Base-by-base conservation (phyloP, 2,888 invertebrate genomes). In the Hesperia comma region DNA sequence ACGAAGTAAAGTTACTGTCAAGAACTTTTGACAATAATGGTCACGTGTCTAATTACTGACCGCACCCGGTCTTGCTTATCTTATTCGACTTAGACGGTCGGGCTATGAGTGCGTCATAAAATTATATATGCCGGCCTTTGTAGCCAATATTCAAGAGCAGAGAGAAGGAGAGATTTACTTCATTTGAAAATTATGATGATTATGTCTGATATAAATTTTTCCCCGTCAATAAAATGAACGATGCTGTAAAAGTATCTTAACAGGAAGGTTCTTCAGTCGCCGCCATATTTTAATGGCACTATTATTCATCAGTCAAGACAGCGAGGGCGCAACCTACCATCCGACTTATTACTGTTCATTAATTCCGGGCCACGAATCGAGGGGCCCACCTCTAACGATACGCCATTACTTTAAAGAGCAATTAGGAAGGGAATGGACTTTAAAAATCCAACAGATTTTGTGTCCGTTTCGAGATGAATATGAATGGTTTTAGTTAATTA, bases 281-380 rank as follows among this genome's bases (percentile, higher is more conserved):
- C 40, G 57, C 56, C 63, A 63, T 63, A 63, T 63, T 74, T 71
- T 77, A 77, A 78, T 76, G 72, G 71, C 73, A 70, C 73, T 73
- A 75, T 79, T 76, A 80, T 76, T 81, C 79, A 81, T 79, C 81
- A 75, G 71, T 69, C 70, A 74, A 74, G 77, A 75, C 75, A 74
- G 71, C 46, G 58, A 66, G 66, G 66, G 74, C 75, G 71, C 73
- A 71, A 75, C 76, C 75, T 71, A 69, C 79, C 75, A 77, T 77
- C 75, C 75, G 78, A 81, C 78, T 84, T 85, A 83, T 84, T 83
- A 80, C 77, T 81, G 76, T 79, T 82, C 83, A 87, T 87, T 83
- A 84, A 84, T 85, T 83, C 80, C 76, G 70, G 75, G 76, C 78
- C 80, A 84, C 78, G 80, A 78, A 77, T 80, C 78, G 75, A 79